These are phyloP conservation scores for Heliconius hewitsoni DNA, from an alignment of 1,140 invertebrate species.

Conservation along the genomic window DNA sequence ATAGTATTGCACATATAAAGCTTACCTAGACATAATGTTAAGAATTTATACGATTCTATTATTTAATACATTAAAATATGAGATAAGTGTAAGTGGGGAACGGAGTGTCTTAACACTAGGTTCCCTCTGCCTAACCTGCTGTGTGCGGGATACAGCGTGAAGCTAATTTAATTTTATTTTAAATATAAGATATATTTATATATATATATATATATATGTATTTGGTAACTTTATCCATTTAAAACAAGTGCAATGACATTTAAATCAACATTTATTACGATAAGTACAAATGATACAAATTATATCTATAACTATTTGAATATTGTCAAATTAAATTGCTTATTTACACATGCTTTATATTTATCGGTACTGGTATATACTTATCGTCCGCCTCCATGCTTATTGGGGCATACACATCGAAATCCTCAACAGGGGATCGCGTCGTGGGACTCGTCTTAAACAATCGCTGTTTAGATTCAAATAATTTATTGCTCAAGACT, in stretches of 20 bases:
- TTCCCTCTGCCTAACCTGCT: too few species aligned
- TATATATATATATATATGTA: background rate
- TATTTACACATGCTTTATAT: slow-evolving; percentile 40
- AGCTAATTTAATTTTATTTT: too few species aligned
- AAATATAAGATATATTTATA: too few species aligned
- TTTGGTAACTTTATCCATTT: background rate
- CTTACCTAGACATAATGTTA: background rate
- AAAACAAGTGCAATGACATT: slow-evolving; percentile 7
- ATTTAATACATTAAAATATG: background rate
- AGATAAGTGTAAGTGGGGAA: too few species aligned
- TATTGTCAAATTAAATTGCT: slow-evolving; percentile 12
- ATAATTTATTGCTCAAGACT: slow-evolving; percentile 23
- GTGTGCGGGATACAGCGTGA: too few species aligned
- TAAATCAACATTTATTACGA: slow-evolving; percentile 12
- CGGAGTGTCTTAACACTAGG: too few species aligned
- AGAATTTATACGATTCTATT: background rate
- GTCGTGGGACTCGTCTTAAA: slow-evolving; percentile 28
- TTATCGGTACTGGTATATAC: slow-evolving; percentile 57
- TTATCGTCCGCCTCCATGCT: slow-evolving; percentile 35
- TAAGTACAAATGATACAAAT: slow-evolving; percentile 14
- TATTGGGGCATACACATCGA: slow-evolving; percentile 19
- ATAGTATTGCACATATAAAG: too few species aligned
- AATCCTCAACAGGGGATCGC: slow-evolving; percentile 31
- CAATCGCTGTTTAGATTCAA: slow-evolving; percentile 31
- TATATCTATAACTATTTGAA: slow-evolving; percentile 5